Conservation (phyloP, 1,140 invertebrate genomes). For the Tetragnatha versicolor region DNA sequence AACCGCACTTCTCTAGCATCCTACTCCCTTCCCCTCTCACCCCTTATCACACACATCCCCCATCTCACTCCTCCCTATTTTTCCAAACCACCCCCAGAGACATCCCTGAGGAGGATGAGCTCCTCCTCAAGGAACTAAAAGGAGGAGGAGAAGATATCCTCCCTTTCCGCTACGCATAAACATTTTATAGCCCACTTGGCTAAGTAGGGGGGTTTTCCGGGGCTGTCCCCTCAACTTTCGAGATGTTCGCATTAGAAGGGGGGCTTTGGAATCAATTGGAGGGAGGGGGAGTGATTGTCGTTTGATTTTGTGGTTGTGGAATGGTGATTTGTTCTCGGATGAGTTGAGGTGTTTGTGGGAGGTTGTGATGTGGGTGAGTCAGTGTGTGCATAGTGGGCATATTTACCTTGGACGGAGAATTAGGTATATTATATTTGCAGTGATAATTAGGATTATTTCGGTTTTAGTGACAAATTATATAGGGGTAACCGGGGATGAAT, state of each 20-base stretch:
- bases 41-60: neutral
- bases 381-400: no score
- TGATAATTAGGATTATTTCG: no score
- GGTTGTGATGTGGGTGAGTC: no score
- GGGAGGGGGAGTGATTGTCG: no score
- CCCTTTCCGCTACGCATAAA: neutral
- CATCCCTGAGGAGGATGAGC: neutral
- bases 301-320: no score
- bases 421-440: no score
- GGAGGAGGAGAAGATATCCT: neutral
- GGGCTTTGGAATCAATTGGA: neutral
- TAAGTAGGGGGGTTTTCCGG: neutral
- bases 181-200: constrained; percentile 11
- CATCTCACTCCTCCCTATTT: neutral
- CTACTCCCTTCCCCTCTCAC: neutral
- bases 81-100: neutral
- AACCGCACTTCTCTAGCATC: constrained; percentile 3
- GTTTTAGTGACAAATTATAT: no score
- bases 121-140: no score
- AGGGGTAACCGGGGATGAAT: no score
- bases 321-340: no score
- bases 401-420: no score
- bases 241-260: neutral
- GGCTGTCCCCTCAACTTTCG: neutral
- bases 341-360: no score